Conservation (phyloP, 2,113 vertebrate genomes). For the Lanius ludovicianus region DNA sequence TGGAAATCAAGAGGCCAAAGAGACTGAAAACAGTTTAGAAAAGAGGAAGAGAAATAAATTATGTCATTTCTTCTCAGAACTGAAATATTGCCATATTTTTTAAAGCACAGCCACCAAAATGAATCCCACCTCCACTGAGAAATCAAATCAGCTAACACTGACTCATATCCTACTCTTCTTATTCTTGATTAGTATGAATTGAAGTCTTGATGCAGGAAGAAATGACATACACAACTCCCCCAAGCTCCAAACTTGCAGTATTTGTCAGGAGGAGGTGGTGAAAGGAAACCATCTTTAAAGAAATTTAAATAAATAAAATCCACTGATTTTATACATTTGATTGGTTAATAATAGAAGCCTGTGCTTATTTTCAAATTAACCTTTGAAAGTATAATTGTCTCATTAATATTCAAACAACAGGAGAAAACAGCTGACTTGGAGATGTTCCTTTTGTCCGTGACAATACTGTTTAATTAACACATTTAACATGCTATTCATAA, state of each 20-base stretch:
- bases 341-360: neutral
- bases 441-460: neutral
- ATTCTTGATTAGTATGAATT: constrained; percentile 59
- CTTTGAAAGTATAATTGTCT: neutral
- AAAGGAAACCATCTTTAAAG: constrained; percentile 1
- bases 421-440: neutral
- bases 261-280: neutral
- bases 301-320: neutral
- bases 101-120: neutral
- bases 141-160: constrained; percentile 49
- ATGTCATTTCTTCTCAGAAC: neutral
- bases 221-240: constrained; percentile 15
- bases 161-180: constrained; percentile 59
- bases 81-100: neutral
- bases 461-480: neutral
- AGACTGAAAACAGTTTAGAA: neutral
- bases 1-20: neutral
- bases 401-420: neutral
- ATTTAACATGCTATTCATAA: neutral
- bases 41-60: neutral
- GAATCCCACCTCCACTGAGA: constrained; percentile 51
- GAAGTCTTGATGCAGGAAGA: constrained; percentile 48
- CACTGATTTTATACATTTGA: neutral
- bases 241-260: neutral
- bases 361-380: neutral